phyloP scores from a whole-genome alignment of 1,140 invertebrate species.

The Magallana gigas region DNA sequence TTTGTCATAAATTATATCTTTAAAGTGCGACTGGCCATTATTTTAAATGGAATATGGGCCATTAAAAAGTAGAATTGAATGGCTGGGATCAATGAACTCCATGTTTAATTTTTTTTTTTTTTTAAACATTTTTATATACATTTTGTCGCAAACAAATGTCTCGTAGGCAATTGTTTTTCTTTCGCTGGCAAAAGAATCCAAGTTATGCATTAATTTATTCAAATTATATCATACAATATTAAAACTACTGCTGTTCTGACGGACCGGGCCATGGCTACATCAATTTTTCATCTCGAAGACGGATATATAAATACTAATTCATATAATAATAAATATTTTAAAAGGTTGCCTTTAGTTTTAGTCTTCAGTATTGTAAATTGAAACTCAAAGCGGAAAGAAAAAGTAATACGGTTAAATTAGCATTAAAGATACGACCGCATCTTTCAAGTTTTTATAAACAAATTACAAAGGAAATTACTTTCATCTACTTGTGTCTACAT shows the following conservation, averaged over 20 bases:
- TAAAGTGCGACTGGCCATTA: not conserved
- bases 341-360: too few species aligned
- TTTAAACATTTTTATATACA: not conserved
- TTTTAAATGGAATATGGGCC: not conserved
- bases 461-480: too few species aligned
- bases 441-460: too few species aligned
- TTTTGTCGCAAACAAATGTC: too few species aligned
- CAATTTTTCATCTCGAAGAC: not conserved
- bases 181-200: not conserved
- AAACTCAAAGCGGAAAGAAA: too few species aligned
- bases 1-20: not conserved
- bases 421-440: too few species aligned
- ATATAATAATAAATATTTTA: too few species aligned
- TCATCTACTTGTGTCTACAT: too few species aligned
- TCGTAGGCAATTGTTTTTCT: not conserved
- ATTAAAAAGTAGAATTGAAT: not conserved
- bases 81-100: not conserved
- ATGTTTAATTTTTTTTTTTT: not conserved
- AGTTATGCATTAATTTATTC: not conserved
- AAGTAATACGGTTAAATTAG: too few species aligned
- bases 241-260: too few species aligned
- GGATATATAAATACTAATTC: not conserved
- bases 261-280: not conserved
- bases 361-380: too few species aligned
- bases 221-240: too few species aligned